Evolutionary conservation across 2,797 vertebrate genomes (phyloP).

Genomic region (Carcharodon carcharias): DNA sequence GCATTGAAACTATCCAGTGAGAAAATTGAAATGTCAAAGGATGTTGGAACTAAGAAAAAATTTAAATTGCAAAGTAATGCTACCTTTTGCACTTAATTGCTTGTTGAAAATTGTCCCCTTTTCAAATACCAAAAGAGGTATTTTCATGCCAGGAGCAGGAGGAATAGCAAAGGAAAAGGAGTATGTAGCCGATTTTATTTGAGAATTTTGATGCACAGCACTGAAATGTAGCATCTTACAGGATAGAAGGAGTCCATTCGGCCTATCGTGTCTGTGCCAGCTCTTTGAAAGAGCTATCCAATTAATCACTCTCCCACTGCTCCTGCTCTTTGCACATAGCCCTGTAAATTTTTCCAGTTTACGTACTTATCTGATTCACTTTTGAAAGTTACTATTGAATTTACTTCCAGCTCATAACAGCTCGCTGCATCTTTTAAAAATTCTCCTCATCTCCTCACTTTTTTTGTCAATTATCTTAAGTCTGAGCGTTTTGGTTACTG

Average conservation of each 20-base stretch:
- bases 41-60: background rate
- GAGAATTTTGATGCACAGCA: background rate
- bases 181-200: background rate
- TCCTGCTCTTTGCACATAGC: background rate
- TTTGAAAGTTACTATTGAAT: background rate
- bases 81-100: constrained; percentile 8
- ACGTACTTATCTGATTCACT: background rate
- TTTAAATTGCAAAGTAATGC: background rate
- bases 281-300: background rate
- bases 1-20: background rate
- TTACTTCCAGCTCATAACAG: background rate
- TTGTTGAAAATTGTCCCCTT: background rate
- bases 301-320: background rate
- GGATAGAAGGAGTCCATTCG: background rate
- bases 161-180: background rate
- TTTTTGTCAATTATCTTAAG: background rate
- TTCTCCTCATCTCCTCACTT: background rate
- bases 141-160: background rate
- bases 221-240: background rate
- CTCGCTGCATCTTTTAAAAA: background rate
- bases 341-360: background rate
- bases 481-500: too few species aligned
- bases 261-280: background rate
- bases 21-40: constrained; percentile 35
- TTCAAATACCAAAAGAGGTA: background rate